A percentile compares a stretch with the other conserved stretches of the same genome.
These are phyloP conservation scores for Paralvinella palmiformis DNA, from an alignment of 1,140 invertebrate species.

Conservation along the genomic window DNA sequence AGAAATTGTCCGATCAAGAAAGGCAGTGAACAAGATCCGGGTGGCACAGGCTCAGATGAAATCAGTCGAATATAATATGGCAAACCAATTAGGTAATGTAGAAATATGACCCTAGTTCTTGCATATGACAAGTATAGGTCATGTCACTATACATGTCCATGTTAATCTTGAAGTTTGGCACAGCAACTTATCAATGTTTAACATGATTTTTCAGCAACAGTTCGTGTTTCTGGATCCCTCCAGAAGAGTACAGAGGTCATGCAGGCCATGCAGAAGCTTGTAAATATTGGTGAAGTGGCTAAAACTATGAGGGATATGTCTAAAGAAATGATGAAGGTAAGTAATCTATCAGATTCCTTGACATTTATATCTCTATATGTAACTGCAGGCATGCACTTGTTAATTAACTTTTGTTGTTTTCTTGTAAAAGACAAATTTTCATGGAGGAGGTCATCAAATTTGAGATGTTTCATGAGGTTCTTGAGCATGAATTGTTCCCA, in stretches of 20 bases:
- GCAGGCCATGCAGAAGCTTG: slow-evolving; percentile 89
- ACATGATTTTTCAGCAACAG: slow-evolving; percentile 58
- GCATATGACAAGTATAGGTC: background rate
- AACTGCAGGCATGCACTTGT: background rate
- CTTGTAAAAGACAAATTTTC: background rate
- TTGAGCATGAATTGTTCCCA: too few relatives aligned
- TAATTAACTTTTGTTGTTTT: background rate
- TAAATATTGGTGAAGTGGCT: slow-evolving; percentile 87
- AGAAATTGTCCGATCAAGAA: slow-evolving; percentile 84
- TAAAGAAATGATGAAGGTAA: slow-evolving; percentile 92
- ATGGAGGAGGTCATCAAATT: background rate
- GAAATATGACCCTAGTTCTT: too few relatives aligned
- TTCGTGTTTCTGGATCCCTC: slow-evolving; percentile 82
- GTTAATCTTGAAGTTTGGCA: background rate
- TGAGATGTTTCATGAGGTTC: too few relatives aligned
- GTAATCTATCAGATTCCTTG: slow-evolving; percentile 1
- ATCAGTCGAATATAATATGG: slow-evolving; percentile 95
- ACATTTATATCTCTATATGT: background rate
- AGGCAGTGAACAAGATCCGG: slow-evolving; percentile 84
- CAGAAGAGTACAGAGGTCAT: slow-evolving; percentile 91
- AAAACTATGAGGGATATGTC: slow-evolving; percentile 95
- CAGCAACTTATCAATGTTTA: background rate
- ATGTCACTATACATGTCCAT: background rate
- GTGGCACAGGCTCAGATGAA: slow-evolving; percentile 96
- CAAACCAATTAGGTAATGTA: slow-evolving; percentile 84